phyloP scores from a whole-genome alignment of 2,113 vertebrate genomes.

The Turdus rufiventris region DNA sequence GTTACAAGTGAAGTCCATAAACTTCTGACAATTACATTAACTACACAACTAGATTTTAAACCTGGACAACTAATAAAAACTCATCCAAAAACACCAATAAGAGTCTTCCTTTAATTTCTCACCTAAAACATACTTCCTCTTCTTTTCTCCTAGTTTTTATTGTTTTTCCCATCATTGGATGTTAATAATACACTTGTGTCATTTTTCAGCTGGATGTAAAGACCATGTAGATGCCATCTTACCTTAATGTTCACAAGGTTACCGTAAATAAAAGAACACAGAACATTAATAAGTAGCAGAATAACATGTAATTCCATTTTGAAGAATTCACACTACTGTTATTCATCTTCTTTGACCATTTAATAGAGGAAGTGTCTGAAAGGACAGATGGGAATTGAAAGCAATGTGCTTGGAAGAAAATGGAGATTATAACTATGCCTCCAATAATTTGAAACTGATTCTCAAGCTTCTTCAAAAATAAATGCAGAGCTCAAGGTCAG shows the following conservation, averaged over 20 bases:
- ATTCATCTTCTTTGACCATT: constrained; percentile 65
- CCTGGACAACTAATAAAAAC: background rate
- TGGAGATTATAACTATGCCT: constrained; percentile 61
- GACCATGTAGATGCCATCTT: background rate
- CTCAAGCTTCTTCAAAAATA: constrained; percentile 65
- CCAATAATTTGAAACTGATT: constrained; percentile 69
- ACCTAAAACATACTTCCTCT: background rate
- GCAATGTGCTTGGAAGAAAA: constrained; percentile 62
- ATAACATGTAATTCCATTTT: constrained; percentile 27
- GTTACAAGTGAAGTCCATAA: background rate
- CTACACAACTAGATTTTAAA: background rate
- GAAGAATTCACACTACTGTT: constrained; percentile 43
- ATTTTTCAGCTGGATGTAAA: background rate
- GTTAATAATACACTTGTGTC: background rate
- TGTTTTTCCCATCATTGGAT: background rate
- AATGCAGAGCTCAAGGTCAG: constrained; percentile 70
- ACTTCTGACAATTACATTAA: background rate
- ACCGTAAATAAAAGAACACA: constrained; percentile 32
- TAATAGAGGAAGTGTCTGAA: constrained; percentile 51
- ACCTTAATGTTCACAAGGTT: constrained; percentile 17
- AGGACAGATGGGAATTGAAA: constrained; percentile 65
- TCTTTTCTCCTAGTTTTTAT: background rate
- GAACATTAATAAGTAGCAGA: constrained; percentile 44
- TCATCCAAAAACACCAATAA: background rate
- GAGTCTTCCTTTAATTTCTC: background rate